phyloP scores from a whole-genome alignment of 2,113 vertebrate genomes.

The Tamias sibiricus region DNA sequence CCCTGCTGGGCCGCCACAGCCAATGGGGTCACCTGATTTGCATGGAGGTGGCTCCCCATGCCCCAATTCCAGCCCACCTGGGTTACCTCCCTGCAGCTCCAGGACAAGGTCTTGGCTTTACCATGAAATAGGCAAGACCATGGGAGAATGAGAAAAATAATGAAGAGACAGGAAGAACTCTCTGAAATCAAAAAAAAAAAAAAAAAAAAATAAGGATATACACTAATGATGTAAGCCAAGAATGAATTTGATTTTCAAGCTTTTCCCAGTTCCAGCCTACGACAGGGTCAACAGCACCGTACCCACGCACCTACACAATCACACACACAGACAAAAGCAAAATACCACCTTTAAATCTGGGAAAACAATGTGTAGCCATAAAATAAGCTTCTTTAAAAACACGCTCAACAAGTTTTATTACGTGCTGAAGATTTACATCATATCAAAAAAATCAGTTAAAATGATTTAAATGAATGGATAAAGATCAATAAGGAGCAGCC shows the following conservation, averaged over 20 bases:
- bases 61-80: too few species aligned
- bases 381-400: not conserved
- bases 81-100: too few species aligned
- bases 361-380: not conserved
- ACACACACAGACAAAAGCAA: not conserved
- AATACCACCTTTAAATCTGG: not conserved
- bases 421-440: not conserved
- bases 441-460: not conserved
- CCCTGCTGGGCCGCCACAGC: too few species aligned
- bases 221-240: rapidly evolving
- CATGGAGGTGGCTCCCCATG: too few species aligned
- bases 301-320: not conserved
- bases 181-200: not conserved
- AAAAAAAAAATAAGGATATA: not conserved
- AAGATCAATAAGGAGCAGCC: not conserved
- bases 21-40: too few species aligned
- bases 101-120: too few species aligned
- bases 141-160: not conserved
- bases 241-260: not conserved
- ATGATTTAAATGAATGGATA: not conserved
- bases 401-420: not conserved
- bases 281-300: not conserved
- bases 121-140: not conserved
- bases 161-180: not conserved
- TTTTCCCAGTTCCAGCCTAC: not conserved